These are phyloP conservation scores for Pangasius macronema DNA, from an alignment of 2,797 vertebrate genomes.

Conservation along the genomic window DNA sequence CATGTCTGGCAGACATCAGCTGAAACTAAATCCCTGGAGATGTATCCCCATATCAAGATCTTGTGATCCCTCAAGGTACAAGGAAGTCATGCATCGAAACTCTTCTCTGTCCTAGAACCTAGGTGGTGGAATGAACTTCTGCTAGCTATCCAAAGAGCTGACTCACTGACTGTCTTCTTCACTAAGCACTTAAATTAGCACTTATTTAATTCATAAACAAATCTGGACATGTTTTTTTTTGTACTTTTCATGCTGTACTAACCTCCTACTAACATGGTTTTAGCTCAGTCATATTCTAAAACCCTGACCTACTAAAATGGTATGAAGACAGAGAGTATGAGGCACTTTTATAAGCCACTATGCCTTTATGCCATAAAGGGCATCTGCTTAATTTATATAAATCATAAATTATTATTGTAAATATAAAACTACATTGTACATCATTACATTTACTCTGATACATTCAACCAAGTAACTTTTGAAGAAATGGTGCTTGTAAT, in stretches of 20 bases:
- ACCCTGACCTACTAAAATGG: background rate
- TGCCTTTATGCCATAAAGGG: background rate
- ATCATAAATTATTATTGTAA: too few species aligned
- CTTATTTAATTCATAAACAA: background rate
- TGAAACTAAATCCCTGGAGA: background rate
- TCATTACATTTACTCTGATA: background rate
- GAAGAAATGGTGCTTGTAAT: background rate
- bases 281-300: background rate
- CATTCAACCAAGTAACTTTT: background rate
- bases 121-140: background rate
- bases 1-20: background rate
- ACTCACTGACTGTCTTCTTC: background rate
- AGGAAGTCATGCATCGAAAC: background rate
- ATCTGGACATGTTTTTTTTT: background rate
- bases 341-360: background rate
- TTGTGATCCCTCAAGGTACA: background rate
- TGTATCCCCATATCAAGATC: background rate
- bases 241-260: background rate
- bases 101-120: background rate
- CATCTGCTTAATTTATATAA: background rate
- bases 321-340: background rate
- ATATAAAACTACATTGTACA: background rate
- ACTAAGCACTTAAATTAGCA: background rate
- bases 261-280: background rate
- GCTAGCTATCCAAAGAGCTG: background rate